Evolutionary conservation across 2,113 vertebrate species (phyloP).

Genomic region (Xyrauchen texanus): DNA sequence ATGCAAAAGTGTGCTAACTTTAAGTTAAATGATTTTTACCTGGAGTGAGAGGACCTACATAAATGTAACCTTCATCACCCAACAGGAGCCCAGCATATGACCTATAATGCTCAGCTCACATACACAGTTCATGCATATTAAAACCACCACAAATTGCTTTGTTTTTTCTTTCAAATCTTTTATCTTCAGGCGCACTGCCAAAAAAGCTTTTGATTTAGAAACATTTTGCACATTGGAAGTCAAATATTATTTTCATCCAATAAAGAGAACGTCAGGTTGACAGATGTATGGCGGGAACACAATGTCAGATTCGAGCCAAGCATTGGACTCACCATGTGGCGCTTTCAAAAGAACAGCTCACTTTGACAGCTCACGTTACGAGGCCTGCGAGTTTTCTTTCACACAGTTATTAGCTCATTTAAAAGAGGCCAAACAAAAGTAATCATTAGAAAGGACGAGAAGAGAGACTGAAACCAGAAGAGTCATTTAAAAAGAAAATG

Average conservation of each 20-base stretch:
- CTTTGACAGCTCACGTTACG: not conserved
- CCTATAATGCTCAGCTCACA: not conserved
- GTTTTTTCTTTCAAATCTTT: conserved; percentile 31
- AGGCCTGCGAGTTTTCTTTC: not conserved
- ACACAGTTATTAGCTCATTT: conserved; percentile 15
- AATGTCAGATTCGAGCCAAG: not conserved
- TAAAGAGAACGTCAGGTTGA: not conserved
- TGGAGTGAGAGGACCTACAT: not conserved
- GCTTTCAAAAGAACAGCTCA: not conserved
- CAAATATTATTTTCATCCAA: conserved; percentile 10
- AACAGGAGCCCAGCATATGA: not conserved
- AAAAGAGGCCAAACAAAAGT: conserved; percentile 15
- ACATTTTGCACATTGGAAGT: conserved; percentile 1
- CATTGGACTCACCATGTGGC: not conserved
- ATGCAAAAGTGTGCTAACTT: no score
- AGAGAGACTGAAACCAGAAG: not conserved
- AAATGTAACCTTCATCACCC: not conserved
- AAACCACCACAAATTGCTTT: conserved; percentile 16
- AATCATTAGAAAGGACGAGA: not conserved
- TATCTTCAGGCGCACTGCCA: conserved; percentile 11
- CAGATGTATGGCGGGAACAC: not conserved
- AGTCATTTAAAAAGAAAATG: not conserved
- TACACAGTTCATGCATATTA: conserved; percentile 10
- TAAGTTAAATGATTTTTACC: no score
- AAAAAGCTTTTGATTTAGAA: conserved; percentile 23